Base-by-base conservation (phyloP, 2,113 vertebrate species). In the Hiodon alosoides region DNA sequence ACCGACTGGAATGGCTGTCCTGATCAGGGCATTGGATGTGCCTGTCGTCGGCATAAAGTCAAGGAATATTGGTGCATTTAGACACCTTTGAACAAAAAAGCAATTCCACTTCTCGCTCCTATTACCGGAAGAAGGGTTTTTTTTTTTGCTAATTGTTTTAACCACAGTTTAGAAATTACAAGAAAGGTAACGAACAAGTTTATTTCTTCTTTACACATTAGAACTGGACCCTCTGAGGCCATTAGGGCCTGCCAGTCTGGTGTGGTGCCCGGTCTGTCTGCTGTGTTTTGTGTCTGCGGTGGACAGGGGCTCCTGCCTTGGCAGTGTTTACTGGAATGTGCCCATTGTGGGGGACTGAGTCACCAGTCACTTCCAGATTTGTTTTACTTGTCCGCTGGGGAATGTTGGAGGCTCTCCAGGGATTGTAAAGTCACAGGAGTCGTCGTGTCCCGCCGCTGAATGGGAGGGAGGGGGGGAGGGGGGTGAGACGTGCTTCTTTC, bases 401-500 rank as follows among this genome's bases (percentile, higher is more conserved):
- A 80, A 84, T 83, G 83, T 86, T 90, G 89, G 89, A 90, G 79
- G 52, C 57, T 75, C 85, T 90, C 91, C 91, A 90, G 86, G 60
- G 82, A 90, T 89, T 90, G 89, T 91, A 83, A 85, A 52, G 80
- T 54, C 77, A 80, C 73, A 81, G 75, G 81, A 51, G 71, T 79
- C 62, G 62, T 79, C 74, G 83, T 76, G 79, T 77, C 79, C 78
- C 79, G 67, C 79, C 82, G 59, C 62, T 6, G 59, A 61, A 52
- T 8, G 7, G 8, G 13, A 8, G 58, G 54, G 54, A 57, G 54
- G 54, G 54, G 2, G 54, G 31, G 31, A 31, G 31, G 31, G 31
- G 31, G 31, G 31, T 31, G 31, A 7, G 48, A 72, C 50, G 14
- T 14, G 31, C 5, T 48, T 5, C 46, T 7, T 71, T 71, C 60